phyloP scores from a whole-genome alignment of 1,140 invertebrate species.

The Onthophagus taurus region DNA sequence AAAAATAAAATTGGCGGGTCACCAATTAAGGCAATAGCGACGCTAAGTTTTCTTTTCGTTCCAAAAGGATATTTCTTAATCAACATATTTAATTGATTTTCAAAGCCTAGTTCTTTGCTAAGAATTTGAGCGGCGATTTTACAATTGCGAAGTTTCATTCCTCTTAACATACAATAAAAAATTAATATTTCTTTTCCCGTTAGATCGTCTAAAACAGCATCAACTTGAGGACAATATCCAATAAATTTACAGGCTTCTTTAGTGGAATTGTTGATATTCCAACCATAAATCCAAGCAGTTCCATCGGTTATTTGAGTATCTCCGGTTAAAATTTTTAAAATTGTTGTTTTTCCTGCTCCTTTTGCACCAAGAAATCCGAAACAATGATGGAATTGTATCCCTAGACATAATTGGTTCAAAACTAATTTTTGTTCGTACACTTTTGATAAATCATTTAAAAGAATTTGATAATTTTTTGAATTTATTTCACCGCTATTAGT shows the following conservation, averaged over 20 bases:
- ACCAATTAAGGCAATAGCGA: conserved; percentile 84
- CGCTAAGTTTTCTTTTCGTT: conserved; percentile 88
- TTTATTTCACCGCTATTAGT: background rate
- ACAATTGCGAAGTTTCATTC: conserved; percentile 44
- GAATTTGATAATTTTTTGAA: conserved; percentile 31
- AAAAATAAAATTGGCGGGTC: conserved; percentile 78
- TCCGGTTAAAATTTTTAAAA: conserved; percentile 82
- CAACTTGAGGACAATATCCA: conserved; percentile 75
- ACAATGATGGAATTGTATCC: conserved; percentile 53
- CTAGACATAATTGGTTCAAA: conserved; percentile 60
- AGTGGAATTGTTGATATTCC: conserved; percentile 42
- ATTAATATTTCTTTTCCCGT: conserved; percentile 67
- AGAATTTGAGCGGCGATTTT: conserved; percentile 29
- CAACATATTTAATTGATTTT: conserved; percentile 42
- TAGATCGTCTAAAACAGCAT: conserved; percentile 68
- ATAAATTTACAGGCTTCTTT: conserved; percentile 48
- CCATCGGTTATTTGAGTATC: conserved; percentile 45
- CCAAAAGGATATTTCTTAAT: conserved; percentile 70
- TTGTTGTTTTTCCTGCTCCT: conserved; percentile 66
- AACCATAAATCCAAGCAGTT: conserved; percentile 28
- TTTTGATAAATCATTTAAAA: conserved; percentile 52
- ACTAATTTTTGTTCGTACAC: conserved; percentile 53
- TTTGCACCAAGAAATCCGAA: conserved; percentile 86
- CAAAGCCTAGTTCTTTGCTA: conserved; percentile 39
- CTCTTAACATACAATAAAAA: conserved; percentile 64